Base-by-base conservation (phyloP, 2,888 invertebrate species). In the Apamea epomidion region DNA sequence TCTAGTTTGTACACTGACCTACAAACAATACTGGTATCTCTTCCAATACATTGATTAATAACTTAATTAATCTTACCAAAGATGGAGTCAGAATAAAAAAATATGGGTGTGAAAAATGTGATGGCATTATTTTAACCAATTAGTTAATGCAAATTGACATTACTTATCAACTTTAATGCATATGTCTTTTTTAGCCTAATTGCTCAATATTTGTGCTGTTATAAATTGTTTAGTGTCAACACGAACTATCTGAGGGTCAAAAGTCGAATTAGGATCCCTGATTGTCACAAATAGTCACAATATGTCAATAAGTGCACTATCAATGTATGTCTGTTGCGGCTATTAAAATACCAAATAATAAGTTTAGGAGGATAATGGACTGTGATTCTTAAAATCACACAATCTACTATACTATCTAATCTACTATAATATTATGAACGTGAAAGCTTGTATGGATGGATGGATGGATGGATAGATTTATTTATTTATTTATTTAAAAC, bases 1-100 rank as follows among this genome's bases (percentile, higher is more conserved):
- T 82, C 86, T 82, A 87, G 87, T 83, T 87, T 75, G 69, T 77
- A 76, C 75, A 80, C 74, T 89, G 89, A 88, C 88, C 88, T 80
- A 86, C 76, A 80, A 82, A 89, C 77, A 75, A 78, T 78, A 87
- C 87, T 78, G 68, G 82, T 82, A 87, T 83, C 45, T 79, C 37
- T 74, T 79, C 42, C 70, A 78, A 5, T 74, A 68, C 64, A 72
- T 68, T 69, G 64, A 78, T 58, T 29, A 42, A 74, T 73, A 69
- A 81, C 51, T 71, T 78, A 51, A 85, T 84, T 48, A 70, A 70
- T 72, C 25, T 76, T 45, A 68, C 14, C 48, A 62, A 74, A 72
- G 4, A 72, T 69, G 60, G 42, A 48, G 48, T 14, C 48, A 14
- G 48, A 14, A 48, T 14, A 14, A 48, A 48, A 42, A 48, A 48